phyloP scores from a whole-genome alignment of 2,797 vertebrate species.

The Pogoniulus pusillus region DNA sequence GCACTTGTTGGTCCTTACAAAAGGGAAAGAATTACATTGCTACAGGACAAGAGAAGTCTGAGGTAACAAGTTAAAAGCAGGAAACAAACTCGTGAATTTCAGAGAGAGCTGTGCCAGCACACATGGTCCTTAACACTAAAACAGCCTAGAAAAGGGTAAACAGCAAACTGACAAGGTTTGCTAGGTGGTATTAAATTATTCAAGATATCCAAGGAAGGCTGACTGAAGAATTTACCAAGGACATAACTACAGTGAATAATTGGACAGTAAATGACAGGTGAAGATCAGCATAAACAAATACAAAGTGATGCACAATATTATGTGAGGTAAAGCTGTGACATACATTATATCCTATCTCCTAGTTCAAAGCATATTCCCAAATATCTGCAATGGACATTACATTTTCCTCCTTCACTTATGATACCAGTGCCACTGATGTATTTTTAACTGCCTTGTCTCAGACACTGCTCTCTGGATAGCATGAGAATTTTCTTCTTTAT shows the following conservation, averaged over 20 bases:
- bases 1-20: not conserved
- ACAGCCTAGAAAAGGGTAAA: not conserved
- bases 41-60: not conserved
- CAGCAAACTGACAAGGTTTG: not conserved
- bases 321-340: not conserved
- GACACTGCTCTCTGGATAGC: not conserved
- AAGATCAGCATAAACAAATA: not conserved
- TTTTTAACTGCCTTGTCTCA: not conserved
- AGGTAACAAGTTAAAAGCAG: not conserved
- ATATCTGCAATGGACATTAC: not conserved
- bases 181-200: not conserved
- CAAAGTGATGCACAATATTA: not conserved
- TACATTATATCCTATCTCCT: not conserved
- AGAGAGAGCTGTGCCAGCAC: not conserved
- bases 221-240: not conserved
- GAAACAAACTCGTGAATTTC: not conserved
- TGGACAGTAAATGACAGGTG: not conserved
- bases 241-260: not conserved
- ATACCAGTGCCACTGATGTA: not conserved
- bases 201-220: not conserved
- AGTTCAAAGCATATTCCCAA: not conserved
- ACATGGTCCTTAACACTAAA: not conserved
- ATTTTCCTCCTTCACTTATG: not conserved
- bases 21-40: not conserved
- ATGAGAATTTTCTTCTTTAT: not conserved